Evolutionary conservation across 2,113 vertebrate species (phyloP), one percentile per base, ranked within the genome.

Genomic region (Lepidiolamprologus cunningtoni): DNA sequence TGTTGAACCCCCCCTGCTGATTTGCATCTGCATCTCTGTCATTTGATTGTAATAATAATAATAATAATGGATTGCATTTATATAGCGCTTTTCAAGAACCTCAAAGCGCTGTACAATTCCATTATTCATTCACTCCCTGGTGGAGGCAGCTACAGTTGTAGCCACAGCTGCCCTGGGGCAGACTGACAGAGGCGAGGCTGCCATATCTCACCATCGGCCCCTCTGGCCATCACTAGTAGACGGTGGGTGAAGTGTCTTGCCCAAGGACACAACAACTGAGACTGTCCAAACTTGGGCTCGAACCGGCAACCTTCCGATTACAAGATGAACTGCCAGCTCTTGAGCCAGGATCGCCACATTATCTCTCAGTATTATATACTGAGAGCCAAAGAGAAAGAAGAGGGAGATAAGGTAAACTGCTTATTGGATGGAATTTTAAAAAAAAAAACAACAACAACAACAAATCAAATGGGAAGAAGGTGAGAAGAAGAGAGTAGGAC

Each of bases 121-220:
- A 54, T 7, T 54, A 54, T 54, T 54, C 53, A 54, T 12, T 7
- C 53, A 55, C n/a, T 0, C 0, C 1, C n/a, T 55, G n/a, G 53
- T 55, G 53, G n/a, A 23, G n/a, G 53, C 53, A 54, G 52, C 50
- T n/a, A 53, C 19, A 53, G 52, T 21, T 7, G 52, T 54, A 54
- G n/a, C 52, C 52, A 53, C 52, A 53, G 52, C 3, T 21, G 19
- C 9, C 52, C 52, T 53, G 5, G 19, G 19, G 9, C 50, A 10
- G 19, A 53, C 52, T 53, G 19, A 53, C 52, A 53, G 52, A 54
- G 1, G n/a, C n/a, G 1, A 54, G 52, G 52, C 52, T 54, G n/a
- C n/a, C 0, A 21, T 7, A 21, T 4, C n/a, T 0, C 52, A 0
- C 52, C 52, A 54, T 21, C 2, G 10, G 5, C 5, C 52, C 52